Evolutionary conservation across 92 coral and sea anemone species (phyloP).

Genomic region (Chrysogorgia sp.): DNA sequence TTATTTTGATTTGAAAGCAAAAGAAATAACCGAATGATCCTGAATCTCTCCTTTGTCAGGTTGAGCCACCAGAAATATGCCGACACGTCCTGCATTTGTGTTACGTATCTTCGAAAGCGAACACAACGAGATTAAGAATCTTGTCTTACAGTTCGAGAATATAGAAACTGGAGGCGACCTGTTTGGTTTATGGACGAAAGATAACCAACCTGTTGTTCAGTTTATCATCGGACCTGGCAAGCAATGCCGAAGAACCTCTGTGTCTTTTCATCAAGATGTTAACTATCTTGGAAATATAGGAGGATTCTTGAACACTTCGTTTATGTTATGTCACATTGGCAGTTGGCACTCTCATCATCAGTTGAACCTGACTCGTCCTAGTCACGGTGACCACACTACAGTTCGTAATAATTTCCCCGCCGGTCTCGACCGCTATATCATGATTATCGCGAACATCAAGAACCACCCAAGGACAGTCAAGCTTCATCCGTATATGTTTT

Average conservation of each 20-base stretch:
- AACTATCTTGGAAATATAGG: slow-evolving; percentile 66
- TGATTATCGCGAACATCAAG: slow-evolving; percentile 78
- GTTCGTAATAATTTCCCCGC: slow-evolving; percentile 71
- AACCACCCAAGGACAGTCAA: neutral
- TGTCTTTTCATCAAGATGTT: neutral
- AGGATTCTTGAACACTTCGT: slow-evolving; percentile 49
- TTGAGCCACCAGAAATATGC: neutral
- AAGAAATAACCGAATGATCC: too few relatives aligned
- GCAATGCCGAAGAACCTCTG: neutral
- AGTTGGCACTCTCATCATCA: slow-evolving; percentile 97
- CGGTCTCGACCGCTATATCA: slow-evolving; percentile 72
- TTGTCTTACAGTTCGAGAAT: slow-evolving; percentile 64
- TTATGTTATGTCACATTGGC: slow-evolving; percentile 47
- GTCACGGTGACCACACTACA: slow-evolving; percentile 76
- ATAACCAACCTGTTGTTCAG: neutral
- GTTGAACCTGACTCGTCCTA: slow-evolving; percentile 72
- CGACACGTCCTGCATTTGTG: neutral
- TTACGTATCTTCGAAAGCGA: slow-evolving; percentile 65
- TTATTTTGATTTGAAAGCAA: neutral
- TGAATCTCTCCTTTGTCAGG: too few relatives aligned
- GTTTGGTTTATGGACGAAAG: slow-evolving; percentile 63
- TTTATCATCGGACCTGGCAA: slow-evolving; percentile 9
- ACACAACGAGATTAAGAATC: slow-evolving; percentile 27
- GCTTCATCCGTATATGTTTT: slow-evolving; percentile 35
- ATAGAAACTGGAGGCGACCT: slow-evolving; percentile 78